A percentile compares a stretch with the other conserved stretches of the same genome.
Conservation (phyloP, 2,113 vertebrate species). For the Onychorhynchus coronatus region DNA sequence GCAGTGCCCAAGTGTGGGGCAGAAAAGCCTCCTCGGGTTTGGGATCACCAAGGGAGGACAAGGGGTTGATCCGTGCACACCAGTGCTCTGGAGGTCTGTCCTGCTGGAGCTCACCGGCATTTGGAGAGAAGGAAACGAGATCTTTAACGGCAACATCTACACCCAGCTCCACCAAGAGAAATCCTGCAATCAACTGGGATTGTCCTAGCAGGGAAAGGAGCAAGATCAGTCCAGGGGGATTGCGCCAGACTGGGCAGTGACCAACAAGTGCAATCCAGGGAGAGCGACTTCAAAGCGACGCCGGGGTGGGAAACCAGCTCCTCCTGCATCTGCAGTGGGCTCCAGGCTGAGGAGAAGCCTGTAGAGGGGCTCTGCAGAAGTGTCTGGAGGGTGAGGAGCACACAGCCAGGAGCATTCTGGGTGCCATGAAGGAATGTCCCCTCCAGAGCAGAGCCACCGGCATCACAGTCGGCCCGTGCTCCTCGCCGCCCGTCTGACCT, state of each 20-base stretch:
- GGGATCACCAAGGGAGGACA: background rate
- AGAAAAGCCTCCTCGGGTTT: background rate
- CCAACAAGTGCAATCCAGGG: background rate
- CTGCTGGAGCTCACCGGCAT: accelerated
- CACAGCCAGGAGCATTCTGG: accelerated
- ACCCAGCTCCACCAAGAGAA: background rate
- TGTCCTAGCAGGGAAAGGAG: background rate
- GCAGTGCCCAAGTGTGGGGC: background rate
- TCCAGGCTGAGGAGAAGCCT: accelerated
- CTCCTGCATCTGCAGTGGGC: accelerated
- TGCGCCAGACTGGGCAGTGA: background rate
- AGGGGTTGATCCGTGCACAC: too few species aligned
- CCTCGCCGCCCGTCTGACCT: background rate
- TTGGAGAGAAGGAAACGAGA: background rate
- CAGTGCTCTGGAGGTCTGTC: background rate
- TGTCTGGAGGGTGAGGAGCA: background rate
- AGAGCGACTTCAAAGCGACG: accelerated
- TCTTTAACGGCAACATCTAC: background rate
- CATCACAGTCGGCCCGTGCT: background rate
- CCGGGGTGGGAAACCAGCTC: background rate
- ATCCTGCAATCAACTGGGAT: background rate
- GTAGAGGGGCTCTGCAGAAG: background rate
- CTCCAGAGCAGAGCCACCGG: accelerated
- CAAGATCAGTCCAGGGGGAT: background rate
- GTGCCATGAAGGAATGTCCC: background rate